A percentile compares a stretch with the other conserved stretches of the same genome.
These are phyloP conservation scores for Procambarus clarkii DNA, from an alignment of 1,140 invertebrate species.

Conservation along the genomic window DNA sequence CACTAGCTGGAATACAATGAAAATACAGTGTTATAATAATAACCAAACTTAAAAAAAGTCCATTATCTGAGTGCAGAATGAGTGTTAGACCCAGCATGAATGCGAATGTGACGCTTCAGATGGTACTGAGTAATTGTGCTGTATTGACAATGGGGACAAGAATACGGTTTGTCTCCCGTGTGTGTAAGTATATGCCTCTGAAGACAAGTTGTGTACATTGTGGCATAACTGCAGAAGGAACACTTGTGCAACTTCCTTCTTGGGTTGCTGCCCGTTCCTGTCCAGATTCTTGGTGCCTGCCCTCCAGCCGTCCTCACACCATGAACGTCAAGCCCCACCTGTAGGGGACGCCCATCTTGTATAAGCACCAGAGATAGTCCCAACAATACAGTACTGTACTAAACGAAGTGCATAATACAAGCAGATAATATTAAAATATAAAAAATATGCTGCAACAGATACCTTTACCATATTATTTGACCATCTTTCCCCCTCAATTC, in stretches of 20 bases:
- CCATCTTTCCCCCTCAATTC: too few relatives aligned
- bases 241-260: conserved; percentile 47
- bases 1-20: too few relatives aligned
- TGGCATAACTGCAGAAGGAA: conserved; percentile 39
- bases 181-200: conserved; percentile 46
- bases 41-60: not conserved
- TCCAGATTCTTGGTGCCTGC: conserved; percentile 11
- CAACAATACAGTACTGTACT: not conserved
- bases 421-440: too few relatives aligned
- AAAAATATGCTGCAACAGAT: too few relatives aligned
- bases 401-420: too few relatives aligned
- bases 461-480: too few relatives aligned
- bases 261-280: conserved; percentile 8
- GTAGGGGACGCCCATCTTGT: conserved; percentile 40
- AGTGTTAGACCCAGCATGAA: not conserved
- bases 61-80: not conserved
- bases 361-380: conserved; percentile 17
- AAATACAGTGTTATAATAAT: too few relatives aligned
- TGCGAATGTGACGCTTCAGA: conserved; percentile 25
- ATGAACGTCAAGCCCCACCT: conserved; percentile 35
- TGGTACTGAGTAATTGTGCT: conserved; percentile 17
- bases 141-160: conserved; percentile 31
- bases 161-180: conserved; percentile 39
- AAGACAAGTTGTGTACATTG: conserved; percentile 36
- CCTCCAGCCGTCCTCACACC: conserved; percentile 13